Conservation (phyloP, 2,797 vertebrate genomes). For the Eospalax fontanierii region DNA sequence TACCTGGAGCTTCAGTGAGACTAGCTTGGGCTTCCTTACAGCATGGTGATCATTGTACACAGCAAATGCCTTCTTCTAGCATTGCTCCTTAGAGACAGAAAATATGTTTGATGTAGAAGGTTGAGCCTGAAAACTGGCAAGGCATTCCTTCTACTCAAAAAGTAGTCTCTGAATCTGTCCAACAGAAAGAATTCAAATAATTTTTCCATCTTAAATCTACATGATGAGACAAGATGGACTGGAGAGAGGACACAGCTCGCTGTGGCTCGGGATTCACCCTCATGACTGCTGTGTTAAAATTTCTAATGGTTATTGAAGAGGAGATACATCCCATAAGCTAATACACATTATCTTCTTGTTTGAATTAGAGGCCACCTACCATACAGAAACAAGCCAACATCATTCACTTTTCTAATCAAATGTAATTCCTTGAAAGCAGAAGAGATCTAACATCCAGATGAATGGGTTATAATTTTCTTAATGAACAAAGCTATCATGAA, state of each 20-base stretch:
- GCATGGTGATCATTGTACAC: neutral
- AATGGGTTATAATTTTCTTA: constrained; percentile 86
- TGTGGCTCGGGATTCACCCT: neutral
- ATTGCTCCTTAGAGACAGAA: neutral
- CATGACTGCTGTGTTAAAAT: neutral
- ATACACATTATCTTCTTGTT: constrained; percentile 68
- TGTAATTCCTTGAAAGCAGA: constrained; percentile 80
- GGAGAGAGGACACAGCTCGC: neutral
- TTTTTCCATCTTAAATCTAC: no score
- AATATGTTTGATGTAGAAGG: no score
- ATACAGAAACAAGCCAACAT: constrained; percentile 73
- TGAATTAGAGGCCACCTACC: constrained; percentile 75
- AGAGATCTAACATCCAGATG: constrained; percentile 77
- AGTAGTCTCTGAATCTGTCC: neutral
- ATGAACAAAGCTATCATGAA: constrained; percentile 86
- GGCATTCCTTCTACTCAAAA: neutral
- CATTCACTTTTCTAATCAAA: constrained; percentile 78
- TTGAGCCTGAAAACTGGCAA: neutral
- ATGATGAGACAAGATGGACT: neutral
- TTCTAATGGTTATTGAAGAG: neutral
- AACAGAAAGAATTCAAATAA: no score
- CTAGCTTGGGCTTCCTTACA: neutral
- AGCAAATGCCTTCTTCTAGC: neutral
- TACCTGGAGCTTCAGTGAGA: neutral
- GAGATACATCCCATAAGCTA: constrained; percentile 33